Evolutionary conservation across 2,797 vertebrate genomes (phyloP).

Genomic region (Spinus pinus): DNA sequence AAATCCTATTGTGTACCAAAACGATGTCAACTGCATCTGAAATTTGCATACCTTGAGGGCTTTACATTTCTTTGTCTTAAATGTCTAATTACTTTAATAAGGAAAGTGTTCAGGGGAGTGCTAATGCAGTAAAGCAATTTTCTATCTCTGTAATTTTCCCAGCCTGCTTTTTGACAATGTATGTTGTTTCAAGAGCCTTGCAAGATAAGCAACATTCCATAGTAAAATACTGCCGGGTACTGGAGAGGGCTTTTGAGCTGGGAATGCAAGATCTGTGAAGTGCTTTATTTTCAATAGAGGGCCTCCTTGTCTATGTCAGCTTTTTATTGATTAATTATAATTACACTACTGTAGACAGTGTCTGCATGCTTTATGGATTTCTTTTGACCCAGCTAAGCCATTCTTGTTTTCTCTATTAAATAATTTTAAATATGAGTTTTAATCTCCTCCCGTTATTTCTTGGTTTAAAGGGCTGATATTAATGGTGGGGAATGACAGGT

Average conservation of each 20-base stretch:
- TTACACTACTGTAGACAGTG: neutral
- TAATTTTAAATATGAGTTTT: neutral
- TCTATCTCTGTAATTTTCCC: slow-evolving; percentile 14
- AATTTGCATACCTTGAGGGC: neutral
- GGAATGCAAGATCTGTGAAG: neutral
- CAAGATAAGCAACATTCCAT: neutral
- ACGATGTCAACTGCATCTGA: neutral
- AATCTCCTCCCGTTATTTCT: rapidly evolving
- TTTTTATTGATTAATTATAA: neutral
- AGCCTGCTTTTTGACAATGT: neutral
- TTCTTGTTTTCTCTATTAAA: neutral
- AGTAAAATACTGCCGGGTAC: neutral
- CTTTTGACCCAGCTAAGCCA: neutral
- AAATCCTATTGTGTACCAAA: neutral
- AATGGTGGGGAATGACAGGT: neutral
- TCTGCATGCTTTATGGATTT: neutral
- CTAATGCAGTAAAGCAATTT: neutral
- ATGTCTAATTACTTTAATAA: slow-evolving; percentile 8
- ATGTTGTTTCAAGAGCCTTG: neutral
- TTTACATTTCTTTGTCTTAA: neutral
- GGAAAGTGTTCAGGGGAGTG: neutral
- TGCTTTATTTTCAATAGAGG: neutral
- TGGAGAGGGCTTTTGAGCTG: neutral
- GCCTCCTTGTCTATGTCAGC: neutral
- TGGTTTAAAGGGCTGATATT: neutral